Evolutionary conservation across 2,888 invertebrate species (phyloP).

Genomic region (Macrophya annulata): DNA sequence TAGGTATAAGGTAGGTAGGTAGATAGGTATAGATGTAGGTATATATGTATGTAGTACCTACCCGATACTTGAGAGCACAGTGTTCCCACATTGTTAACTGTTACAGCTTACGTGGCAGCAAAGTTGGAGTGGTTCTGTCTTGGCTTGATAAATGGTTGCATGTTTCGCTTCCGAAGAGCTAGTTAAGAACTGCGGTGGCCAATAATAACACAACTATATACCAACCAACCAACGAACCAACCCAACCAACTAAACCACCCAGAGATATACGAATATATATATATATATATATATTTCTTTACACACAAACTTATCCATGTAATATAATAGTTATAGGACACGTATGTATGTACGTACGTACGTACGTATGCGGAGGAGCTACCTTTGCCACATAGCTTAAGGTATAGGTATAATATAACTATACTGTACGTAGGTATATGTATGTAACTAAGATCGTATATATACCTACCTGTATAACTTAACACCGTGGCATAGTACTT

Average conservation of each 20-base stretch:
- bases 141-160: constrained; percentile 64
- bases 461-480: constrained; percentile 38
- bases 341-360: not conserved
- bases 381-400: not conserved
- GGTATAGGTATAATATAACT: not conserved
- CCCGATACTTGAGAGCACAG: constrained; percentile 55
- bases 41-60: constrained; percentile 8
- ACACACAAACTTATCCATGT: constrained; percentile 21
- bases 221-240: not conserved
- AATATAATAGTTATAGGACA: constrained; percentile 28
- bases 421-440: not conserved
- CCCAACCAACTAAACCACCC: constrained; percentile 34
- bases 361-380: no score
- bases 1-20: not conserved
- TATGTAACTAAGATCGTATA: constrained; percentile 27
- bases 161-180: constrained; percentile 61
- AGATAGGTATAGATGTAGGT: not conserved
- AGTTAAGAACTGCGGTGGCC: constrained; percentile 60
- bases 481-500: constrained; percentile 54
- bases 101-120: constrained; percentile 62
- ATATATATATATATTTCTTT: not conserved
- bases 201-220: constrained; percentile 49
- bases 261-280: constrained; percentile 15
- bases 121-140: constrained; percentile 64
- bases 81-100: constrained; percentile 67